Evolutionary conservation across 2,113 vertebrate species (phyloP), one percentile per base, ranked within the genome.

Genomic region (Ceratotherium simum): DNA sequence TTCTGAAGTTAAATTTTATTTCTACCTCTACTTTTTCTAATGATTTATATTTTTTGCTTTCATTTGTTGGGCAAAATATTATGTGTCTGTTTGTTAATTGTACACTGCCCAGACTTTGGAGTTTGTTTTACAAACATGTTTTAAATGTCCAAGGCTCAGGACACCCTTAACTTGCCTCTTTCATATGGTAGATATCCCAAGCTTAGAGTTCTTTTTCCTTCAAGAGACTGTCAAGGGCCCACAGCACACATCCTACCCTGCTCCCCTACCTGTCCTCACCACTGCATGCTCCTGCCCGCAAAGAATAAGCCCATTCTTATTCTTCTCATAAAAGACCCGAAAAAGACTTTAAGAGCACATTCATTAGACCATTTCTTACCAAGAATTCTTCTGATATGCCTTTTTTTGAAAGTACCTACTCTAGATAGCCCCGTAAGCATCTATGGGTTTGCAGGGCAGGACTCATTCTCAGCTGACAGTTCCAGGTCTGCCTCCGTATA

Each of bases 1-100:
- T 94, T 94, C 90, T 97, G 67, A 94, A 97, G 96, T 85, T 97
- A 96, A 98, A 98, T 96, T 90, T 97, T 96, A 95, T 84, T 98
- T 96, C 94, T 92, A 88, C 54, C 95, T 95, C 96, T 97, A 96
- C 33, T 96, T 97, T 96, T 89, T 90, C 89, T 90, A 97, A 92
- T 93, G 85, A 93, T 54, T 95, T 87, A 72, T 70, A 36, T 72
- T 90, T 95, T 88, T 93, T 85, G 42, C 90, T 96, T 96, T 95
- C 70, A 94, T 95, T 96, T 96, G 0, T 82, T 97, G 90, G 86
- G 56, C 54, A 96, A 81, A 97, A 91, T 94, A 76, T 88, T 78
- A 60, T 56, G 46, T 92, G 60, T 81, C 80, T 48, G 31, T 56
- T 92, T 96, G 21, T 76, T 96, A 93, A 92, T 42, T 90, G 39